These are phyloP conservation scores for Nezara viridula DNA, from an alignment of 2,888 invertebrate species.

Conservation along the genomic window DNA sequence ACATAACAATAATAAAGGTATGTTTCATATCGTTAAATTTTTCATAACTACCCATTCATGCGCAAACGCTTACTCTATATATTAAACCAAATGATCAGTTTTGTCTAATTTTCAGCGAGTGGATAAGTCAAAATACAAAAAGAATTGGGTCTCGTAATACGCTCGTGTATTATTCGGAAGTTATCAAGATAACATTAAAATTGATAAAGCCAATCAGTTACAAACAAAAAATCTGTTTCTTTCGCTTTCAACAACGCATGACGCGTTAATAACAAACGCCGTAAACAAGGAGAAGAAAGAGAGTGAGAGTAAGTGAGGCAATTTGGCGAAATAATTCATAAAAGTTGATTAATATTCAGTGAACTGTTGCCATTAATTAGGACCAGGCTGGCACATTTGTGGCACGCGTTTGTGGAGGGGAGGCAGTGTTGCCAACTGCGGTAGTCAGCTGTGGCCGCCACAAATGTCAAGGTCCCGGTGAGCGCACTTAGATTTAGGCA, in stretches of 20 bases:
- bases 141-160: neutral
- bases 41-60: too few relatives aligned
- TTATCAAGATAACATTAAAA: neutral
- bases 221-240: neutral
- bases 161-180: neutral
- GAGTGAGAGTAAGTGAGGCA: slow-evolving; percentile 14
- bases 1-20: too few relatives aligned
- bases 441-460: slow-evolving; percentile 44
- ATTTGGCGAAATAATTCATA: slow-evolving; percentile 42
- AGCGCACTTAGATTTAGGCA: slow-evolving; percentile 49
- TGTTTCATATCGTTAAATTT: too few relatives aligned
- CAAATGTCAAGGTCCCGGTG: slow-evolving; percentile 47
- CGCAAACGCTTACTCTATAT: too few relatives aligned
- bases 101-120: too few relatives aligned
- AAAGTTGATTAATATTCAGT: slow-evolving; percentile 35
- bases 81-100: too few relatives aligned
- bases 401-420: slow-evolving; percentile 45
- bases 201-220: neutral
- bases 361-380: slow-evolving; percentile 43
- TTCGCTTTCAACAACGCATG: neutral
- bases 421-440: slow-evolving; percentile 14
- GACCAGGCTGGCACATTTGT: slow-evolving; percentile 35
- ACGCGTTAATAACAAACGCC: neutral
- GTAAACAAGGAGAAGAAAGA: neutral
- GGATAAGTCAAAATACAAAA: too few relatives aligned